Evolutionary conservation across 2,113 vertebrate species (phyloP).

Genomic region (Alexandromys fortis): DNA sequence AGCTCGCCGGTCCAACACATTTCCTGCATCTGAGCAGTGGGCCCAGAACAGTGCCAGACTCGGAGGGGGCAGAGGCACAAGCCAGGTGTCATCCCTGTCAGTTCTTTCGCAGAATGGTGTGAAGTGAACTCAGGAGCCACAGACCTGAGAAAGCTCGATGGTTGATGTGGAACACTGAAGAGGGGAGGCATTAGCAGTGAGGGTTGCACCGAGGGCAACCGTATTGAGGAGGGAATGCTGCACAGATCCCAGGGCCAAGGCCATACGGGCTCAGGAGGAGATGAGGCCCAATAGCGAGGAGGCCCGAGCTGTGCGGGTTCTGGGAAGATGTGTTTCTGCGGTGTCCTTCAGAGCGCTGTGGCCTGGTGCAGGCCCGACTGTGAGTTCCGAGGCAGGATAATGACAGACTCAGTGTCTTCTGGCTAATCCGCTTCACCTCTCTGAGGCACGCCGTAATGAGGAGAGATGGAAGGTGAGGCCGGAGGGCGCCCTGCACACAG

Average conservation of each 20-base stretch:
- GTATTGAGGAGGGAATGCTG: rapidly evolving
- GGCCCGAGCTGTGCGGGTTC: neutral
- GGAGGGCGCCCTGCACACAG: neutral
- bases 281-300: neutral
- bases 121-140: neutral
- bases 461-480: conserved; percentile 72
- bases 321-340: neutral
- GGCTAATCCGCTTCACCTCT: conserved; percentile 69
- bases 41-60: neutral
- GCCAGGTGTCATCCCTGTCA: neutral
- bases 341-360: neutral
- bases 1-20: rapidly evolving
- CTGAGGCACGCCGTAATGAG: conserved; percentile 38
- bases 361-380: neutral
- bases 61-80: neutral
- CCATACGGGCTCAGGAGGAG: neutral
- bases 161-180: neutral
- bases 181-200: neutral
- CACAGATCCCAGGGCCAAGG: neutral
- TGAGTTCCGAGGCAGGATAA: neutral
- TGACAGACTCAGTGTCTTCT: conserved; percentile 41
- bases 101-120: neutral
- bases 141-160: neutral
- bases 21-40: neutral
- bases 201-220: rapidly evolving